Percentiles rank a stretch among this genome's conserved stretches.
Conservation (phyloP, 2,113 vertebrate genomes). For the Coreoperca whiteheadi region DNA sequence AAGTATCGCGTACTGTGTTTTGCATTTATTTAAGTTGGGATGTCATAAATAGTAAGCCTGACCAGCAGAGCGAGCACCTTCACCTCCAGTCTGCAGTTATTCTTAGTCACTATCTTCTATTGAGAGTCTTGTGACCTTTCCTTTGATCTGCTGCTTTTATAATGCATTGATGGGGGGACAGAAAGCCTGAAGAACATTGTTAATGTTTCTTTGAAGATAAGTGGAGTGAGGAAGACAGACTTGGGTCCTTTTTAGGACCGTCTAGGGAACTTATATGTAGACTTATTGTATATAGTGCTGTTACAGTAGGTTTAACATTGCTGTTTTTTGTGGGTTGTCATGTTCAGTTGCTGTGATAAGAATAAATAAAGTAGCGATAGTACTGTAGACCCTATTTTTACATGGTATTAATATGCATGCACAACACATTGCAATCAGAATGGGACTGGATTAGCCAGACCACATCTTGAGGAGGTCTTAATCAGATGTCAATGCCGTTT, state of each 20-base stretch:
- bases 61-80: constrained; percentile 7
- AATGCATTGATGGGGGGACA: constrained; percentile 12
- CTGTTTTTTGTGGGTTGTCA: background rate
- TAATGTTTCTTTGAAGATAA: constrained; percentile 54
- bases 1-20: background rate
- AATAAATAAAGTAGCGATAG: background rate
- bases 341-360: background rate
- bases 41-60: background rate
- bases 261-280: background rate
- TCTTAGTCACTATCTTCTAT: constrained; percentile 22
- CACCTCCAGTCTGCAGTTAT: constrained; percentile 9
- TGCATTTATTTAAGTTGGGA: background rate
- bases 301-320: background rate
- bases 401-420: background rate
- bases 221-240: constrained; percentile 5
- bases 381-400: background rate
- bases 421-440: background rate
- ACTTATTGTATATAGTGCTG: background rate
- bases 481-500: no score
- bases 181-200: constrained; percentile 19
- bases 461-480: background rate
- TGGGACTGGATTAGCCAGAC: background rate
- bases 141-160: constrained; percentile 38
- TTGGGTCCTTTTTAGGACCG: constrained; percentile 15
- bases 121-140: constrained; percentile 41